Percentiles rank a stretch among this genome's conserved stretches.
phyloP scores from a whole-genome alignment of 1,140 invertebrate genomes.

The Hylaeus anthracinus region DNA sequence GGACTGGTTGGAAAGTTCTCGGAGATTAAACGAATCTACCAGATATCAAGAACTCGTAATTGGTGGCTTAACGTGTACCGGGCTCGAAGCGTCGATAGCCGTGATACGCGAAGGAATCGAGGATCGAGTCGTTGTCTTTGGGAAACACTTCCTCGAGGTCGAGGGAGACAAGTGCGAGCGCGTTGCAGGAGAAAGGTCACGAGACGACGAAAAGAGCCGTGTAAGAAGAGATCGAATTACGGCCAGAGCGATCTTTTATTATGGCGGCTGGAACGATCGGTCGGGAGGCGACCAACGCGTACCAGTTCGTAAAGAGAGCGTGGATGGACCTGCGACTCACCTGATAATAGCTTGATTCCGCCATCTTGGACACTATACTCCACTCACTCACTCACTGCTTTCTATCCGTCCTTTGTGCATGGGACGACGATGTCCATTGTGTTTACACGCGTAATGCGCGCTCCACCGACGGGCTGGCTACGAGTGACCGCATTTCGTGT shows the following conservation, averaged over 20 bases:
- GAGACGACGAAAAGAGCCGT: not conserved
- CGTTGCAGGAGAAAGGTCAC: constrained; percentile 15
- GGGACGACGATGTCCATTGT: constrained; percentile 69
- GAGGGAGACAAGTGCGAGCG: constrained; percentile 33
- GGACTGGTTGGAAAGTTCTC: constrained; percentile 28
- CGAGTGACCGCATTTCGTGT: constrained; percentile 46
- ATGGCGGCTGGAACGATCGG: constrained; percentile 46
- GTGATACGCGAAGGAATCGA: constrained; percentile 19
- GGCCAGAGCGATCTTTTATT: constrained; percentile 24
- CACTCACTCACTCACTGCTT: constrained; percentile 71
- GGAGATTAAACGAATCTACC: constrained; percentile 14
- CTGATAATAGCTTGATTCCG: constrained; percentile 83
- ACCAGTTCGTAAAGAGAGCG: constrained; percentile 60
- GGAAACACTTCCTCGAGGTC: constrained; percentile 18
- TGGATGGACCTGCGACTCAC: constrained; percentile 76
- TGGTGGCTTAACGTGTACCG: constrained; percentile 26
- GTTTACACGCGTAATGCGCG: constrained; percentile 50
- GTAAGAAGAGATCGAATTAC: not conserved
- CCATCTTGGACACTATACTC: constrained; percentile 80
- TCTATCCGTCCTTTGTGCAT: constrained; percentile 76
- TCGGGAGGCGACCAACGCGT: constrained; percentile 48
- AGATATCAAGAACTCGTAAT: constrained; percentile 32
- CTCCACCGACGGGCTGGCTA: constrained; percentile 37
- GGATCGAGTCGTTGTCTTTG: constrained; percentile 2
- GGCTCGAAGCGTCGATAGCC: constrained; percentile 7